Evolutionary conservation across 2,888 invertebrate genomes (phyloP).

Genomic region (Dromius quadrimaculatus): DNA sequence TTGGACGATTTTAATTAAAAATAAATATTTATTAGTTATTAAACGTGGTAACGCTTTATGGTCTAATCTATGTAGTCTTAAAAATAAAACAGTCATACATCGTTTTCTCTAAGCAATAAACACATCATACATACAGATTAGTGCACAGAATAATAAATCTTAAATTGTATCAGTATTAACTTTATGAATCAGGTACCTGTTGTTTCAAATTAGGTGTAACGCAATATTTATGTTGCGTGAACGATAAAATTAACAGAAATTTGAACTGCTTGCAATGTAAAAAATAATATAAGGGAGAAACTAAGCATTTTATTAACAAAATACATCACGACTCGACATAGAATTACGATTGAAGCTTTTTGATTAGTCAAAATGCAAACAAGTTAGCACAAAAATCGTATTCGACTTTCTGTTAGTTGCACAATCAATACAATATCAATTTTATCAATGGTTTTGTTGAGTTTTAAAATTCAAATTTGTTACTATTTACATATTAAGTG

Average conservation of each 20-base stretch:
- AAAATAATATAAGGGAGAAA: no score
- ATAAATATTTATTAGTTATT: conserved; percentile 41
- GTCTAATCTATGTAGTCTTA: conserved; percentile 1
- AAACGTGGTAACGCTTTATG: conserved; percentile 46
- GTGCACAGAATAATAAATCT: conserved; percentile 31
- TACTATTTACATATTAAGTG: no score
- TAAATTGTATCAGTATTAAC: conserved; percentile 42
- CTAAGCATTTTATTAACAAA: no score
- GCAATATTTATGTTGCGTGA: conserved; percentile 9
- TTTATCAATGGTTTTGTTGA: no score
- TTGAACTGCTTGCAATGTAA: no score
- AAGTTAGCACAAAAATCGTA: no score
- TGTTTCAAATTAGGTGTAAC: conserved; percentile 54
- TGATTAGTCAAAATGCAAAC: no score
- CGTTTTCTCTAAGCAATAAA: conserved; percentile 22
- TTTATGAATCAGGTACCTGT: conserved; percentile 61
- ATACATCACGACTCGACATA: no score
- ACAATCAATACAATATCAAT: no score
- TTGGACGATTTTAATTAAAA: conserved; percentile 48
- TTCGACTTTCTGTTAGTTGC: no score
- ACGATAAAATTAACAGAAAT: background rate
- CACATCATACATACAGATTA: conserved; percentile 34
- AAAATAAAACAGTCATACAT: conserved; percentile 21
- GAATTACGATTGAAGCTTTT: no score
- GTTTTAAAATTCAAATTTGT: no score